Conservation (phyloP, 2,888 invertebrate genomes). For the Amiota mariae region DNA sequence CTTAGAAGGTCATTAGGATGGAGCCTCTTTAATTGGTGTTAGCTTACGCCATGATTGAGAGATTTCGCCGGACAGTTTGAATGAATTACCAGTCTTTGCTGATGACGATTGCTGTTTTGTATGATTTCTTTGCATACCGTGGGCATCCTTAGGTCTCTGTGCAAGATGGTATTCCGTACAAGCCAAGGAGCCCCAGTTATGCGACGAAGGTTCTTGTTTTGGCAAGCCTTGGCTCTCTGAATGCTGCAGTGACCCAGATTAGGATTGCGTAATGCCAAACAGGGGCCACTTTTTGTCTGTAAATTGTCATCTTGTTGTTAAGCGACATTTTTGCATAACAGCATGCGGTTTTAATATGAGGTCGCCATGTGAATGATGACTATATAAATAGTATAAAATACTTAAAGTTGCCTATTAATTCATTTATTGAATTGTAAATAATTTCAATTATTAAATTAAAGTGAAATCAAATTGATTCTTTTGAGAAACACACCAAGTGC, state of each 20-base stretch:
- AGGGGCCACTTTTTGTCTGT: neutral
- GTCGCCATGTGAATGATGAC: too few species aligned
- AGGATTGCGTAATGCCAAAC: neutral
- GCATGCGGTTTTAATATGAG: too few species aligned
- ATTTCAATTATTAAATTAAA: too few species aligned
- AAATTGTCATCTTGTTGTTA: neutral
- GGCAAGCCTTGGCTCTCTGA: neutral
- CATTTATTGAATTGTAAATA: too few species aligned
- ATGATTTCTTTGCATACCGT: neutral
- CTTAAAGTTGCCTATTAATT: too few species aligned
- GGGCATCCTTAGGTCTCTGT: neutral
- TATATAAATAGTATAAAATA: too few species aligned
- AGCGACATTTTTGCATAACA: neutral
- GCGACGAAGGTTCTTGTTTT: neutral
- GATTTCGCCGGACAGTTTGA: too few species aligned
- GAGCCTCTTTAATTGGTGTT: too few species aligned
- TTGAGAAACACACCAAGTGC: too few species aligned
- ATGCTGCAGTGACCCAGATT: neutral
- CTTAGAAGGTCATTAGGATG: too few species aligned
- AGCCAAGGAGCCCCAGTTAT: neutral
- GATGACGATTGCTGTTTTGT: neutral
- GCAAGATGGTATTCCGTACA: neutral
- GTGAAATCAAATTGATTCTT: too few species aligned
- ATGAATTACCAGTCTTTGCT: neutral
- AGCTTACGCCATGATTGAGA: too few species aligned